These are phyloP conservation scores for Liodrosophila aerea DNA, from an alignment of 2,888 invertebrate genomes.

Conservation along the genomic window DNA sequence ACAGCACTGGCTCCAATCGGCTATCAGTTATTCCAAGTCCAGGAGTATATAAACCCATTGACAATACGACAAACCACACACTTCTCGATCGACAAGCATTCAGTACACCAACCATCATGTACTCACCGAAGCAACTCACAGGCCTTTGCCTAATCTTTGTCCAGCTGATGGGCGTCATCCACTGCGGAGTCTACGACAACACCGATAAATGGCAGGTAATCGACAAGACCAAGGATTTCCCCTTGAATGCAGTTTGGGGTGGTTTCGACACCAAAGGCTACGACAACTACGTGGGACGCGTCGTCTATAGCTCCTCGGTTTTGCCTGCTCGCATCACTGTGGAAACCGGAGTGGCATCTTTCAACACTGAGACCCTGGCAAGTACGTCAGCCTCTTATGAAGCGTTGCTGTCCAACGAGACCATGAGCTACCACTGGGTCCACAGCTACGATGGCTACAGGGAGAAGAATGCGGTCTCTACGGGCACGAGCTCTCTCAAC, in stretches of 20 bases:
- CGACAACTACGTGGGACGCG: constrained; percentile 53
- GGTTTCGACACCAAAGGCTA: constrained; percentile 50
- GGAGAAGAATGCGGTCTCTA: constrained; percentile 38
- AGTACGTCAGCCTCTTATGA: constrained; percentile 15
- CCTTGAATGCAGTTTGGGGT: constrained; percentile 40
- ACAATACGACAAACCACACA: background rate
- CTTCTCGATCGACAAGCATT: background rate
- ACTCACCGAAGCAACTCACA: constrained; percentile 18
- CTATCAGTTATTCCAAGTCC: constrained; percentile 10
- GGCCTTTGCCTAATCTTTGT: constrained; percentile 28
- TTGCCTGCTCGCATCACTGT: constrained; percentile 54
- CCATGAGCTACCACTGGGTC: constrained; percentile 42
- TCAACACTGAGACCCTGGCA: constrained; percentile 19
- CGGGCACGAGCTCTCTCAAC: constrained; percentile 37
- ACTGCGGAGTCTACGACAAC: constrained; percentile 33
- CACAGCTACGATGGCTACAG: constrained; percentile 50
- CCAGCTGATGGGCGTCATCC: constrained; percentile 37
- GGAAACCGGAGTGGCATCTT: constrained; percentile 36
- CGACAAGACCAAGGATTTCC: constrained; percentile 25
- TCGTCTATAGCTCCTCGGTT: background rate
- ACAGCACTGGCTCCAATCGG: constrained; percentile 12
- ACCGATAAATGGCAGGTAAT: constrained; percentile 35
- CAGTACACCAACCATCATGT: constrained; percentile 36
- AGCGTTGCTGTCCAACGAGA: constrained; percentile 31
- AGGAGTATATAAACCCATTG: constrained; percentile 14